Evolutionary conservation across 2,888 invertebrate genomes (phyloP).

Genomic region (Ctena decussata): DNA sequence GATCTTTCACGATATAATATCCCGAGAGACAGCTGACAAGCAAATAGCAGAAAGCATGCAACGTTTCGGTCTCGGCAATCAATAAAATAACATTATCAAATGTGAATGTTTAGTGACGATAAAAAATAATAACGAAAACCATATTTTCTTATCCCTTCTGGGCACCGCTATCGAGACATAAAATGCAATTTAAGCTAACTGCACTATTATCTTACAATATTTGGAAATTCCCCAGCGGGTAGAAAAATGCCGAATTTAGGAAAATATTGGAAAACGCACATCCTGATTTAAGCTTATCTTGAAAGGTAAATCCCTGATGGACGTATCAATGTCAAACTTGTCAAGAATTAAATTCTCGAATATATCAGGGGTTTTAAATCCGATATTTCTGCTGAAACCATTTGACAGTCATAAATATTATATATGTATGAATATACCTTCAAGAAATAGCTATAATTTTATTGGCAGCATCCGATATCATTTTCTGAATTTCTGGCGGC

Average conservation of each 20-base stretch:
- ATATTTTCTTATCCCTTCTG: background rate
- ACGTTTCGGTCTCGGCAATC: background rate
- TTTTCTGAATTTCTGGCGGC: too few relatives aligned
- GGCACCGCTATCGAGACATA: background rate
- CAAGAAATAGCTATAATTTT: too few relatives aligned
- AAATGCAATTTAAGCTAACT: background rate
- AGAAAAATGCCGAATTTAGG: background rate
- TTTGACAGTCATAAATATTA: too few relatives aligned
- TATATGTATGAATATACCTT: too few relatives aligned
- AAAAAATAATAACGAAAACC: background rate
- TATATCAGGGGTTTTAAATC: background rate
- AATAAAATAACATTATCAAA: background rate
- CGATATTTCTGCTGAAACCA: too few relatives aligned
- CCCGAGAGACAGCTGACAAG: background rate
- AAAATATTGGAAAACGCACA: background rate
- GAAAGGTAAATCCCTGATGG: background rate
- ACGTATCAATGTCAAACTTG: background rate
- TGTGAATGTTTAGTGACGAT: background rate
- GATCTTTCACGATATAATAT: background rate
- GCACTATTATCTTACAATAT: background rate
- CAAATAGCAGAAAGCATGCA: slow-evolving; percentile 12
- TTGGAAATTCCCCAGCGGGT: background rate
- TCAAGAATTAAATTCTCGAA: background rate
- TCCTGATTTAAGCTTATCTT: background rate
- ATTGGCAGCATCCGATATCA: too few relatives aligned